These are phyloP conservation scores for Metopia argyrocephala DNA, from an alignment of 2,888 invertebrate species.

Conservation along the genomic window DNA sequence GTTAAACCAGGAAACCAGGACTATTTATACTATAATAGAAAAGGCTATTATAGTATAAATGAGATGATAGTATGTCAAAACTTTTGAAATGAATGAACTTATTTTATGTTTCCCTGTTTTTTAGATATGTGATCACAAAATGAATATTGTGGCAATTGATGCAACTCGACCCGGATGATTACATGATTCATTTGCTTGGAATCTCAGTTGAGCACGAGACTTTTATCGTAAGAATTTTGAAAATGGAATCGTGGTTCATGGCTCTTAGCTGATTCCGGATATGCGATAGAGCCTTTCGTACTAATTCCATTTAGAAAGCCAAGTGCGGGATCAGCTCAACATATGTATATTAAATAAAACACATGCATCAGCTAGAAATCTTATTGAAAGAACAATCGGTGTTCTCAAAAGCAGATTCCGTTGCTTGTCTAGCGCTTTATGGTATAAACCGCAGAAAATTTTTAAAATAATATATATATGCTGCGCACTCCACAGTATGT, in stretches of 20 bases:
- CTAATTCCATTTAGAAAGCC: constrained; percentile 30
- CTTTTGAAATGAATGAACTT: constrained; percentile 10
- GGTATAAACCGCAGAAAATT: constrained; percentile 26
- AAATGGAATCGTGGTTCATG: constrained; percentile 14
- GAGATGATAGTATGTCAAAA: too few relatives aligned
- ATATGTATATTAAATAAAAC: constrained; percentile 31
- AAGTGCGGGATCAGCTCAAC: constrained; percentile 15
- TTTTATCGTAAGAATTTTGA: not conserved
- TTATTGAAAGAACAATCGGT: constrained; percentile 40
- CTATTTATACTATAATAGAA: too few relatives aligned
- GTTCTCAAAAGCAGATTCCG: constrained; percentile 44
- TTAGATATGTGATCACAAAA: constrained; percentile 15
- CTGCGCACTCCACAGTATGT: constrained; percentile 27
- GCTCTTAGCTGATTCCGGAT: constrained; percentile 41
- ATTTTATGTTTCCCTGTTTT: not conserved
- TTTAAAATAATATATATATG: constrained; percentile 17
- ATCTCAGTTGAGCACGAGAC: constrained; percentile 1
- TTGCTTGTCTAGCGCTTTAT: constrained; percentile 3
- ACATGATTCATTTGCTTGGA: constrained; percentile 14
- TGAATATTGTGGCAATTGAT: not conserved
- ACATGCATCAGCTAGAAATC: constrained; percentile 34
- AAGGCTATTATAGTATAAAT: too few relatives aligned
- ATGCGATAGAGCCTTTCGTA: constrained; percentile 35
- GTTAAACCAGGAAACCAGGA: too few relatives aligned
- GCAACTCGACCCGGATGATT: constrained; percentile 1